Conservation (phyloP, 2,113 vertebrate genomes). For the Plestiodon gilberti region DNA sequence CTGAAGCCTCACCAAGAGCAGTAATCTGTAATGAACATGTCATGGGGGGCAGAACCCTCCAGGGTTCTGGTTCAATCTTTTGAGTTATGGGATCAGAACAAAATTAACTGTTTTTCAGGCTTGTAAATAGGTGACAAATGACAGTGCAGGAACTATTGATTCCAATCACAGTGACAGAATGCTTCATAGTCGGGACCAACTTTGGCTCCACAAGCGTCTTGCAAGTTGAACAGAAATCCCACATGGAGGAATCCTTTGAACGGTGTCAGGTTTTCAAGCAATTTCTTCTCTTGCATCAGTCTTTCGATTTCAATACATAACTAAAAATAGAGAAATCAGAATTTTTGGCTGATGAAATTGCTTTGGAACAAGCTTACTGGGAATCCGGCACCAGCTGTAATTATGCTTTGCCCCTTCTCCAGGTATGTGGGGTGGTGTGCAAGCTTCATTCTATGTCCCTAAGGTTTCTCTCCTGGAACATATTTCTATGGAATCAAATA, state of each 20-base stretch:
- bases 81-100: slow-evolving; percentile 94
- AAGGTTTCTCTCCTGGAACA: not conserved
- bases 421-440: too few relatives aligned
- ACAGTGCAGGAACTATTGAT: slow-evolving; percentile 96
- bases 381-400: too few relatives aligned
- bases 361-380: not conserved
- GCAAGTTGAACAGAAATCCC: slow-evolving; percentile 74
- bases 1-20: not conserved
- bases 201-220: slow-evolving; percentile 80
- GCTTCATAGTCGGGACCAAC: slow-evolving; percentile 88
- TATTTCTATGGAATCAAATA: not conserved
- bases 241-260: slow-evolving; percentile 69
- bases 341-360: not conserved
- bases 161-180: slow-evolving; percentile 93
- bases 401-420: too few relatives aligned
- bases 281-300: slow-evolving; percentile 54
- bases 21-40: slow-evolving; percentile 80
- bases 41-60: slow-evolving; percentile 69
- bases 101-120: slow-evolving; percentile 98
- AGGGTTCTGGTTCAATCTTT: slow-evolving; percentile 83
- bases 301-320: slow-evolving; percentile 71
- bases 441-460: too few relatives aligned
- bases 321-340: slow-evolving; percentile 36
- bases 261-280: slow-evolving; percentile 67
- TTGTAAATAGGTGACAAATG: slow-evolving; percentile 99